Percentiles rank a stretch among this genome's conserved stretches.
Conservation (phyloP, 2,113 vertebrate species). For the Cebidichthys violaceus region DNA sequence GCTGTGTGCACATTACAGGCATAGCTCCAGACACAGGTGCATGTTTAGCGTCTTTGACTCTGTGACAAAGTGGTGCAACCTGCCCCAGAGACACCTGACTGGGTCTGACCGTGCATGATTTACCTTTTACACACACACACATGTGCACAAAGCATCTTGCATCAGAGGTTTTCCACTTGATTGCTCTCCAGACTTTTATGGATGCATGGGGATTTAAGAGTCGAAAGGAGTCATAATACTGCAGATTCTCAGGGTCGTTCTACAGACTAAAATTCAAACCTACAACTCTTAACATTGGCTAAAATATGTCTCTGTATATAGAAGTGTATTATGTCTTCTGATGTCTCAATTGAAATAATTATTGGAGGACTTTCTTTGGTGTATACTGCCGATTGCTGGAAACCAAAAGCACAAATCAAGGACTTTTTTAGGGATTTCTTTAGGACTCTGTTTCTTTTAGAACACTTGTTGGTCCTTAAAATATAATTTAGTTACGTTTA, state of each 20-base stretch:
- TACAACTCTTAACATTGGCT: not conserved
- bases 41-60: slow-evolving; percentile 52
- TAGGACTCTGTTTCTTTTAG: not conserved
- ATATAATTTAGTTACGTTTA: slow-evolving; percentile 40
- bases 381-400: not conserved
- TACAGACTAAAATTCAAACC: slow-evolving; percentile 8
- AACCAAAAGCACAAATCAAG: not conserved
- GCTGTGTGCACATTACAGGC: slow-evolving; percentile 40
- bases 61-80: slow-evolving; percentile 52
- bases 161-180: slow-evolving; percentile 34
- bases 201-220: slow-evolving; percentile 26
- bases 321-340: not conserved
- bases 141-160: not conserved
- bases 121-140: slow-evolving; percentile 15
- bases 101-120: slow-evolving; percentile 47
- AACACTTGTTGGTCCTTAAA: slow-evolving; percentile 17
- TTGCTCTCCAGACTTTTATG: slow-evolving; percentile 35
- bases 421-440: slow-evolving; percentile 6
- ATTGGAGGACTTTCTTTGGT: not conserved
- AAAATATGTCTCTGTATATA: not conserved
- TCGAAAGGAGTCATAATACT: slow-evolving; percentile 22
- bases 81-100: slow-evolving; percentile 49
- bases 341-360: not conserved
- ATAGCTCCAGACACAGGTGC: slow-evolving; percentile 55
- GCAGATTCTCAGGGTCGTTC: slow-evolving; percentile 28